Conservation (phyloP, 2,888 invertebrate species). For the Embidobia sp. region DNA sequence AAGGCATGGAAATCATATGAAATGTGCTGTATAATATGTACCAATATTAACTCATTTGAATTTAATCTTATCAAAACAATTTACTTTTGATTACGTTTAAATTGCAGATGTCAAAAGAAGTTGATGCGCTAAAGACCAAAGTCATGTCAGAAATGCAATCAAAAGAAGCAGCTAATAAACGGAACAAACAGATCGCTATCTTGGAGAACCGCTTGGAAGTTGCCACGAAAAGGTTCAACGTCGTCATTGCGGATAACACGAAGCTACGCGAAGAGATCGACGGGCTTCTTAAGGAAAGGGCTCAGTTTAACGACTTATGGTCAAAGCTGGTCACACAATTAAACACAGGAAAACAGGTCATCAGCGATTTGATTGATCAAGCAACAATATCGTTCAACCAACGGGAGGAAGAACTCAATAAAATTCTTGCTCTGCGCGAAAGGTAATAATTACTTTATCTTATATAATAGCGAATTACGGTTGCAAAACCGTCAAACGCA, state of each 20-base stretch:
- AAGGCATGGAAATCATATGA: too few relatives aligned
- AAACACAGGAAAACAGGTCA: slow-evolving; percentile 90
- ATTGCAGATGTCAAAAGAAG: slow-evolving; percentile 81
- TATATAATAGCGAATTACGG: slow-evolving; percentile 4
- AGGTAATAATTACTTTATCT: slow-evolving; percentile 68
- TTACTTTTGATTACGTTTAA: not conserved
- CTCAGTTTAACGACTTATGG: slow-evolving; percentile 92
- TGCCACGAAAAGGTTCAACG: slow-evolving; percentile 89
- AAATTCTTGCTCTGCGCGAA: slow-evolving; percentile 90
- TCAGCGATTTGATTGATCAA: slow-evolving; percentile 93
- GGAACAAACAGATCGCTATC: slow-evolving; percentile 84
- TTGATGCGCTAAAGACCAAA: slow-evolving; percentile 79
- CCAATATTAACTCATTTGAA: too few relatives aligned
- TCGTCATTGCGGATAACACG: slow-evolving; percentile 88
- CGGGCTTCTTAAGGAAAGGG: slow-evolving; percentile 90
- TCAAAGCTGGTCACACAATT: slow-evolving; percentile 89
- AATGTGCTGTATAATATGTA: too few relatives aligned
- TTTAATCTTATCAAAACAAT: not conserved
- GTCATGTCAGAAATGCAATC: slow-evolving; percentile 82
- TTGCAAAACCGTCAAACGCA: slow-evolving; percentile 1
- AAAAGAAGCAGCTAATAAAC: slow-evolving; percentile 82
- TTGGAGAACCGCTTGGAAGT: slow-evolving; percentile 90
- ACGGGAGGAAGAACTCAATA: slow-evolving; percentile 90
- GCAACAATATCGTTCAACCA: slow-evolving; percentile 95
- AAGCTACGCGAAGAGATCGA: slow-evolving; percentile 90